Conservation (phyloP, 2,797 vertebrate species). For the Uromys caudimaculatus region DNA sequence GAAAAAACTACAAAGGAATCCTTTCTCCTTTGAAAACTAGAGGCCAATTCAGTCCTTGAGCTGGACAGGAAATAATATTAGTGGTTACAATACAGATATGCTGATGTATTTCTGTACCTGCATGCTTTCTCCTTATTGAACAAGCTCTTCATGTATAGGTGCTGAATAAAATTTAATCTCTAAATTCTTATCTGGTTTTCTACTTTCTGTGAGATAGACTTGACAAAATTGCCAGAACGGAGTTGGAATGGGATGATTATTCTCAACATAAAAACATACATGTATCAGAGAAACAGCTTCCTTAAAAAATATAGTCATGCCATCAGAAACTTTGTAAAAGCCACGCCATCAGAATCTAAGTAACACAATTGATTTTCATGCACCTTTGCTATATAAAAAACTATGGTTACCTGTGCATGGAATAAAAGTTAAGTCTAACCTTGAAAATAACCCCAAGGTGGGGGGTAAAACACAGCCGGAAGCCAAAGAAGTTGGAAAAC, state of each 20-base stretch:
- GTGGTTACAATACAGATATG: neutral
- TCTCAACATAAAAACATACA: neutral
- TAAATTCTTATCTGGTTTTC: neutral
- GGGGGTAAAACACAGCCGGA: neutral
- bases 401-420: neutral
- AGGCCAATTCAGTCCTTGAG: neutral
- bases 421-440: neutral
- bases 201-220: neutral
- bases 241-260: neutral
- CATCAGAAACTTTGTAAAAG: neutral
- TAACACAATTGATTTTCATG: neutral
- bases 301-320: neutral
- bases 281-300: neutral
- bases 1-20: neutral
- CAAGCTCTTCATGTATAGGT: neutral
- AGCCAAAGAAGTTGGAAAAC: neutral
- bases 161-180: conserved; percentile 22
- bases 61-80: conserved; percentile 18
- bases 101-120: fast-evolving
- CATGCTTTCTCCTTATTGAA: neutral
- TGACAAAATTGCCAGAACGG: neutral
- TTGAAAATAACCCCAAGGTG: neutral
- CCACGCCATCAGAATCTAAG: neutral
- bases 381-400: neutral
- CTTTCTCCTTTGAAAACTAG: neutral